Base-by-base conservation (phyloP, 2,113 vertebrate genomes). In the Barbus barbus region DNA sequence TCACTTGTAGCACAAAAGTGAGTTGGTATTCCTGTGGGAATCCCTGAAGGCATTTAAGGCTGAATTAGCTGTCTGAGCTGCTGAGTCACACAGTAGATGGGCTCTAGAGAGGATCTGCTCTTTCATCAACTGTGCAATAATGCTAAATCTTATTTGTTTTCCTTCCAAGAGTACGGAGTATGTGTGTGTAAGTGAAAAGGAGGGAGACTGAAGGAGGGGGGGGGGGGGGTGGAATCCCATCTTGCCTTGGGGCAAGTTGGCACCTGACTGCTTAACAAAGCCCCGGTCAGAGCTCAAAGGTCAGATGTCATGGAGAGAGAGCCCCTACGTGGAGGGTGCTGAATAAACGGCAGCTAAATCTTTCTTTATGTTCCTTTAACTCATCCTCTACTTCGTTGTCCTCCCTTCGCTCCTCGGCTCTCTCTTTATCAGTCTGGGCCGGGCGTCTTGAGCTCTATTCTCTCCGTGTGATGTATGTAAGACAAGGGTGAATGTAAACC, bases 181-280 rank as follows among this genome's bases (percentile, higher is more conserved):
- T 87, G 74, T 41, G 51, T 51, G 71, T 58, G 38, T 48, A 20
- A 31, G 20, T 65, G 81, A 78, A 72, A 84, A 33, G 22, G 14
- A 56, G 12, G 28, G 79, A 33, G 26, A 36, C 22, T 75, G 2
- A 12, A 80, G 36, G 61, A 46, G 60, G 80, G 28, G 41, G 38
- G 38, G 18, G 76, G 41, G 41, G 41, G 14, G 76, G 41, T 58
- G 86, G 84, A 86, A 88, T 88, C 82, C 69, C 24, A 65, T 86
- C 63, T 78, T 36, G 79, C 18, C 48, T 58, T 14, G 24, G 82
- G 78, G 77, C 84, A 53, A 86, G 87, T 83, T 83, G 87, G 87
- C 87, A 88, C 87, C 86, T 87, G 88, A 87, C 84, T 48, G 86
- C 71, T 84, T 79, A 58, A 87, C 88, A 89, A 89, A 84, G 84